Base-by-base conservation (phyloP, 2,113 vertebrate species). In the Polypterus bichir region DNA sequence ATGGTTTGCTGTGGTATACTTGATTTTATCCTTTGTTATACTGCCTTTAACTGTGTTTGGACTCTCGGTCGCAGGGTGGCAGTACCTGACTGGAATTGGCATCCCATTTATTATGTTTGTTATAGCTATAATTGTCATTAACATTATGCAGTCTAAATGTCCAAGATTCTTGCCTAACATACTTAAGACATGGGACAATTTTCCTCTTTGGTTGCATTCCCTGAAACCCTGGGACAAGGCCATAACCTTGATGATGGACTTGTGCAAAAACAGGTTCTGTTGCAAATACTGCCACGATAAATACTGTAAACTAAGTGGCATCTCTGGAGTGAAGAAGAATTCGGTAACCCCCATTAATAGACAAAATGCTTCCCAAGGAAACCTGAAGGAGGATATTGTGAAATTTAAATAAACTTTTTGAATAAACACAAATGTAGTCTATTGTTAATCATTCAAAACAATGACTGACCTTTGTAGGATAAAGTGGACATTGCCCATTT, bases 1-100 rank as follows among this genome's bases (percentile, higher is more conserved):
- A 72, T 90, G 88, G 88, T 90, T 90, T 60, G 80, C 88, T 47
- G 8, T 88, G 65, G 70, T 86, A 69, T 90, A 90, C 71, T 75
- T 90, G 46, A 61, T 86, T 0, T 0, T 81, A 58, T 71, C 80
- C 66, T 90, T 90, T 73, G 59, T 88, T 49, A 56, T 89, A 61
- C 5, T 70, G 10, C 88, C 88, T 1, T 57, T 89, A 70, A 8
- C 63, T 0, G 66, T 90, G n/a, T 86, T 90, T 3, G 83, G 73
- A 63, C 72, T 90, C 46, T 88, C 87, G 0, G 62, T 89, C 72
- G 83, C 82, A 0, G 87, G 87, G 47, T 89, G 86, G 88, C 62
- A 62, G 0, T 81, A 83, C 67, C 80, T 89, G 54, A 66, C 85
- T 62, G 87, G 84, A 2, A 76, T 90, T 63, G 83, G 77, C 0